These are phyloP conservation scores for Entomobrya multifasciata DNA, from an alignment of 2,888 invertebrate species.

Conservation along the genomic window DNA sequence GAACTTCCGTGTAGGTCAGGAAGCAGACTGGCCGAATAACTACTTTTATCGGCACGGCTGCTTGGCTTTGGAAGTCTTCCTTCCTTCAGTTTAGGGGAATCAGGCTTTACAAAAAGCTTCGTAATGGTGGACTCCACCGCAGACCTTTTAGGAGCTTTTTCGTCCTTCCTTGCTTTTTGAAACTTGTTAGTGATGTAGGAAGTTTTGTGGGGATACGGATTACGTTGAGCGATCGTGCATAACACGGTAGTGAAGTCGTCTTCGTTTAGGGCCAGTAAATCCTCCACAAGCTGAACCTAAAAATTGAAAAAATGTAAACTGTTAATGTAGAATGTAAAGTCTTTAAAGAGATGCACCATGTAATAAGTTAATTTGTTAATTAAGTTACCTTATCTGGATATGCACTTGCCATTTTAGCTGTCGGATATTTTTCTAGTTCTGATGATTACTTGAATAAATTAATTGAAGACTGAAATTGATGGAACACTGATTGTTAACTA, in stretches of 20 bases:
- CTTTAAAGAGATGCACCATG: too few species aligned
- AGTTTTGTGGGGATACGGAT: not conserved
- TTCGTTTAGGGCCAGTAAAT: not conserved
- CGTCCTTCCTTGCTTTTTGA: not conserved
- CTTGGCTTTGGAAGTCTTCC: not conserved
- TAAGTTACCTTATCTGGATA: too few species aligned
- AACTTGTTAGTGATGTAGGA: not conserved
- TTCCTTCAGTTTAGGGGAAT: not conserved
- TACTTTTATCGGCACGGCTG: not conserved
- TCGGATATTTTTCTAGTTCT: too few species aligned
- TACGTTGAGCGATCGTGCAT: not conserved
- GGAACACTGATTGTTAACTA: too few species aligned
- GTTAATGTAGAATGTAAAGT: too few species aligned
- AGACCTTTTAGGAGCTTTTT: not conserved
- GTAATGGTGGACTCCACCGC: too few species aligned
- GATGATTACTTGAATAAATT: too few species aligned
- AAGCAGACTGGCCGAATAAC: not conserved
- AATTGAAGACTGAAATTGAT: too few species aligned
- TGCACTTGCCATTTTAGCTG: too few species aligned
- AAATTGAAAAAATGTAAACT: too few species aligned
- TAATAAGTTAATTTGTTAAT: too few species aligned
- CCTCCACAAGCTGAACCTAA: not conserved
- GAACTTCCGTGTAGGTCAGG: not conserved
- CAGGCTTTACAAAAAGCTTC: not conserved
- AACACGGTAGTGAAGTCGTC: not conserved